Evolutionary conservation across 2,797 vertebrate genomes (phyloP).

Genomic region (Acanthopagrus latus): DNA sequence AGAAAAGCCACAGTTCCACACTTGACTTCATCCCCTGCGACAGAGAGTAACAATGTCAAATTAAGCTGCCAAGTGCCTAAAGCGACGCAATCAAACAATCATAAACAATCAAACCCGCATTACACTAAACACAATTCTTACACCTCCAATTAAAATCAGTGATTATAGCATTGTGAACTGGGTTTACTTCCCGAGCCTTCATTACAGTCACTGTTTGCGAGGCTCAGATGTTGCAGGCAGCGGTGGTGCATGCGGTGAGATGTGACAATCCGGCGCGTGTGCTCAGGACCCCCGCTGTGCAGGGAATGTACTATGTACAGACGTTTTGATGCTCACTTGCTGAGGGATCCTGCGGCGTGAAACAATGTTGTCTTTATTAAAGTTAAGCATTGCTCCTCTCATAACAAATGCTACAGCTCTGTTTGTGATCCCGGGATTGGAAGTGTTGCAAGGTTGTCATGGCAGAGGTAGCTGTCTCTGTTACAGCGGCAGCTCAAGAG

Average conservation of each 20-base stretch:
- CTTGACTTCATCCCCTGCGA: conserved; percentile 22
- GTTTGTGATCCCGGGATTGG: conserved; percentile 41
- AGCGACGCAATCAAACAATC: conserved; percentile 28
- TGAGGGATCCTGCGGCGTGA: conserved; percentile 67
- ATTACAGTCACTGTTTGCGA: conserved; percentile 51
- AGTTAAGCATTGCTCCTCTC: conserved; percentile 67
- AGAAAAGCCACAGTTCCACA: neutral
- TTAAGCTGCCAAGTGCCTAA: conserved; percentile 8
- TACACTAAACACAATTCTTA: conserved; percentile 35
- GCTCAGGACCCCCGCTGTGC: conserved; percentile 55
- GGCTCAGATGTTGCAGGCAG: conserved; percentile 55
- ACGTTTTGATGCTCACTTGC: conserved; percentile 72
- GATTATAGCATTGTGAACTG: conserved; percentile 34
- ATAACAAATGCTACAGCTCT: conserved; percentile 53
- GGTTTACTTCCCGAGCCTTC: conserved; percentile 54
- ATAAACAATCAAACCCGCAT: conserved; percentile 52
- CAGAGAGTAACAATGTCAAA: conserved; percentile 14
- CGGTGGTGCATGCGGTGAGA: conserved; percentile 64
- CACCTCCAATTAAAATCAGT: conserved; percentile 64
- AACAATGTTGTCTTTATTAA: conserved; percentile 79
- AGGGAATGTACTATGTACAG: conserved; percentile 60
- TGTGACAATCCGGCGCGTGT: conserved; percentile 64
- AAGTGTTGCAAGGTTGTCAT: conserved; percentile 14
- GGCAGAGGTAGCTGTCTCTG: conserved; percentile 33
- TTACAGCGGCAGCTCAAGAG: conserved; percentile 23